Evolutionary conservation across 2,797 vertebrate genomes (phyloP), one percentile per base, ranked within the genome.

Genomic region (Netta rufina): DNA sequence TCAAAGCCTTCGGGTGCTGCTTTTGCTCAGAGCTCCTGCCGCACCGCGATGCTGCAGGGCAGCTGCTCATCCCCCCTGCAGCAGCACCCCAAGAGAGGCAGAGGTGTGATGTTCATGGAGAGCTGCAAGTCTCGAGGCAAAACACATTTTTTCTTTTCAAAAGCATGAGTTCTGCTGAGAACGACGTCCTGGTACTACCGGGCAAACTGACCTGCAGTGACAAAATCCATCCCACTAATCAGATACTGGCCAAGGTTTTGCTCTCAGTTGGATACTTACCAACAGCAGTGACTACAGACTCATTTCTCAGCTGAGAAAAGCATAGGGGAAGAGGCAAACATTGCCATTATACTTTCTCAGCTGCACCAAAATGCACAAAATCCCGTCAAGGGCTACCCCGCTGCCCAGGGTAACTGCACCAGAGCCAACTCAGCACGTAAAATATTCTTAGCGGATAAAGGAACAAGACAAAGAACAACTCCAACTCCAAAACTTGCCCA

Each of bases 341-440:
- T 61, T 47, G 70, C 73, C 45, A 87, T 87, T 62, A 58, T 20
- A 19, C 80, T 62, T 88, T 38, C 74, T 62, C 74, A 94, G 66
- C 56, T 60, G 74, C 13, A 8, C 25, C 67, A 61, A 70, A 90
- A 71, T 38, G 18, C 81, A 39, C 77, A 62, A 78, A 69, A 89
- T 61, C 84, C 78, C 9, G 1, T n/a, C 70, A 67, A 49, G 62
- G 49, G n/a, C 87, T 69, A 16, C 51, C 64, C 65, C 28, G 87
- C 91, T 93, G 87, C 82, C 70, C 61, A 22, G 87, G 72, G 94
- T 77, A 93, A 88, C 90, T 74, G 65, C 70, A 61, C 25, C 69
- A 91, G 89, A 33, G 7, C 20, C 36, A 96, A 89, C 82, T 83
- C 84, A 49, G 91, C 65, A 14, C 86, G 60, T 82, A n/a, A 64